Base-by-base conservation (phyloP, 2,888 invertebrate species). In the Electrophaes corylata region DNA sequence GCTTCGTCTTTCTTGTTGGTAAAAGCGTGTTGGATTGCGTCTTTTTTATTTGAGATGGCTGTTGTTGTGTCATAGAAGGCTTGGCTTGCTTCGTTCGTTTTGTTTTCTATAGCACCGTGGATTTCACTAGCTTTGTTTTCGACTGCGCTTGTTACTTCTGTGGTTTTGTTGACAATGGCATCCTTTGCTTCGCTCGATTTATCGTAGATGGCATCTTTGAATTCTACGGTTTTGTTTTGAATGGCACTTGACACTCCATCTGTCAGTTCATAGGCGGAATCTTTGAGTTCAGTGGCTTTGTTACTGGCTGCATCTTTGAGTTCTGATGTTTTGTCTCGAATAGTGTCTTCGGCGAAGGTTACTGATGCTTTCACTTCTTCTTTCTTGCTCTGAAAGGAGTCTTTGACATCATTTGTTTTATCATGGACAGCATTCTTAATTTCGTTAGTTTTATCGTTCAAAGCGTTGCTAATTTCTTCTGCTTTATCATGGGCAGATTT, bases 1-100 rank as follows among this genome's bases (percentile, higher is more conserved):
- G 81, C 65, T 68, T 81, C 78, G 26, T 84, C 82, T 66, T 85
- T 88, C 45, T 80, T 82, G 54, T 81, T 69, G 44, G 75, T 69
- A 11, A 82, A 66, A 18, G 67, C 67, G 40, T 78, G 69, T 67
- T 75, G 75, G 2, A 80, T 64, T 64, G 78, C 77, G 3, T 81
- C 76, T 55, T 76, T 69, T 64, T 78, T 77, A 37, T 70, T 73
- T 51, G 77, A 69, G 31, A 81, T 67, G 39, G 78, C 76, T 55
- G 79, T 67, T 33, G 78, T 75, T 60, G 79, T 79, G 45, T 78
- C 73, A 43, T 79, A 69, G 57, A 76, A 29, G 12, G 69, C 57
- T 57, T 70, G 71, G n/a, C 65, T 64, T 0, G 68, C 71, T 48
- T 78, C 72, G 5, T 67, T 70, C 2, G 71, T 59, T 66, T 71